phyloP scores from a whole-genome alignment of 2,113 vertebrate species.

The Crotalus tigris region DNA sequence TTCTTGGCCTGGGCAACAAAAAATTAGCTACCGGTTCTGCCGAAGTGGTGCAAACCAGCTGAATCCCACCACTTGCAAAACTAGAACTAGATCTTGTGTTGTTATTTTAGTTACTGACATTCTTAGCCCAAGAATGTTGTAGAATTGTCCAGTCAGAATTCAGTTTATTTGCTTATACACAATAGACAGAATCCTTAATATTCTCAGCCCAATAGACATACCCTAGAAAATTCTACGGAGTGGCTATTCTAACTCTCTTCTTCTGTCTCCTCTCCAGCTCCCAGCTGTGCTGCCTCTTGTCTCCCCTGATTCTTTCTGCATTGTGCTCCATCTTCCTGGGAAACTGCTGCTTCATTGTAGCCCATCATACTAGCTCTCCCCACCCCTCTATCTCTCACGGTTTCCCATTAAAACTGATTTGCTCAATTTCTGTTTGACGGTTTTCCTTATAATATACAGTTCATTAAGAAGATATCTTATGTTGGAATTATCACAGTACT shows the following conservation, averaged over 20 bases:
- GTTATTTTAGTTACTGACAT: not conserved
- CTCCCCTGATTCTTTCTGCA: not conserved
- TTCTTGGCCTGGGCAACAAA: too few relatives aligned
- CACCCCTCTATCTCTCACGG: not conserved
- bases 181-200: not conserved
- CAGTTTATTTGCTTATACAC: not conserved
- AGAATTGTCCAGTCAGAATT: not conserved
- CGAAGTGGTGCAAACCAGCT: accelerated
- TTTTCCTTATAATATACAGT: not conserved
- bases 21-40: too few relatives aligned
- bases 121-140: not conserved
- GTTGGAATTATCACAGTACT: not conserved
- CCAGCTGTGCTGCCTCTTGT: not conserved
- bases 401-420: not conserved
- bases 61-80: too few relatives aligned
- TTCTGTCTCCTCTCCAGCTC: too few relatives aligned
- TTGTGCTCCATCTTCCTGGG: not conserved
- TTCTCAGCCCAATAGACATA: not conserved
- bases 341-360: not conserved
- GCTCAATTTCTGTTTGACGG: not conserved
- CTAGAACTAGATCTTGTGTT: not conserved
- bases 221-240: not conserved
- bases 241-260: not conserved
- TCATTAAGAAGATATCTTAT: not conserved
- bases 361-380: not conserved